Evolutionary conservation across 2,888 invertebrate species (phyloP), one percentile per base, ranked within the genome.

Genomic region (Perizoma flavofasciatum): DNA sequence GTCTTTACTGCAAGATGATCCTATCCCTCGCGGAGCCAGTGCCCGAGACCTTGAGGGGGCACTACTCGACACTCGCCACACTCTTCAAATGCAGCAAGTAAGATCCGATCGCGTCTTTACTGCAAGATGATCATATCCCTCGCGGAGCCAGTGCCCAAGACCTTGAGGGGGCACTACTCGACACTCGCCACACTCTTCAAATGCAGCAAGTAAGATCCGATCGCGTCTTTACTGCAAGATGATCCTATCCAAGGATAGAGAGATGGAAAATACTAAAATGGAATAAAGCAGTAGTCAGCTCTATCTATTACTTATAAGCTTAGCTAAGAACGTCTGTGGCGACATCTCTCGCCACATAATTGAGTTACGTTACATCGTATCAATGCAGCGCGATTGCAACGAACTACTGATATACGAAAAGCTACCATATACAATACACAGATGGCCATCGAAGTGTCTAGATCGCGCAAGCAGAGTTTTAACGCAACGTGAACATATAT

Each of bases 1-100:
- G 96, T 0, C 86, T 98, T 32, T 98, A 95, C 92, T 96, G 96
- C 68, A 97, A 97, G 88, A 92, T 97, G 74, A 96, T 97, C 55
- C 89, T 95, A 67, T 95, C 96, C 0, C 91, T 98, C 5, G 95
- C 94, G 5, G 96, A 97, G 78, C 93, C 95, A 0, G 95, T 95
- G 63, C 95, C 96, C 0, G 96, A 97, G 82, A 95, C 95, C 0
- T 87, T 95, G 55, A 89, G 96, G 5, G 97, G 97, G 0, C 97
- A 97, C 79, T 97, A 95, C 88, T 95, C 95, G 59, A 96, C 96
- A 1, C 92, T 97, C 43, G 95, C 96, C 0, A 95, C 95, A 0
- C 88, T 97, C 37, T 97, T 95, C 82, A 94, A 95, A 67, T 97
- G 97, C 77, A 93, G 88, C 82, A 94, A 94, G 91, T 89, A 71